Evolutionary conservation across 2,888 invertebrate genomes (phyloP).

Genomic region (Cyrtodaria siliqua): DNA sequence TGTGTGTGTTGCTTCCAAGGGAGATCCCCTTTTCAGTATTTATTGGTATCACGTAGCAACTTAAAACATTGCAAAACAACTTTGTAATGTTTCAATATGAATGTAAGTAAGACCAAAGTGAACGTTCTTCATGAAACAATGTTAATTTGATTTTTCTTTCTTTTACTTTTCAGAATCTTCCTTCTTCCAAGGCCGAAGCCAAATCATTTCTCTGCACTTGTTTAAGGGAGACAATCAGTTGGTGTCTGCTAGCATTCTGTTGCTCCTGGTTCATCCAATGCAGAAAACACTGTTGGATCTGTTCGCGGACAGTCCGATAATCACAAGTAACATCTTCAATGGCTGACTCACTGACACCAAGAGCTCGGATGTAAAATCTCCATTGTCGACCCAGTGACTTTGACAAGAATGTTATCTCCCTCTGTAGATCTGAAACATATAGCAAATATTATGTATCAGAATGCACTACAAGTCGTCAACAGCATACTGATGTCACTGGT

Average conservation of each 20-base stretch:
- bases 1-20: too few species aligned
- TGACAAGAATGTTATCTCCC: slow-evolving; percentile 61
- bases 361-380: slow-evolving; percentile 66
- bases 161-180: slow-evolving; percentile 12
- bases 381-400: slow-evolving; percentile 68
- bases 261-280: slow-evolving; percentile 52
- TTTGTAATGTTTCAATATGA: too few species aligned
- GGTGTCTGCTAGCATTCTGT: slow-evolving; percentile 45
- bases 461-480: too few species aligned
- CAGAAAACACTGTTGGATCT: slow-evolving; percentile 64
- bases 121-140: too few species aligned
- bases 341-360: slow-evolving; percentile 60
- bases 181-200: slow-evolving; percentile 38
- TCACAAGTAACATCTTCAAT: slow-evolving; percentile 61
- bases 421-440: slow-evolving; percentile 60
- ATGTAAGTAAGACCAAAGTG: too few species aligned
- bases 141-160: too few species aligned
- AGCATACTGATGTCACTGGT: too few species aligned
- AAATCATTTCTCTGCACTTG: slow-evolving; percentile 58
- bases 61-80: too few species aligned
- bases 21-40: too few species aligned
- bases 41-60: too few species aligned
- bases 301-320: slow-evolving; percentile 64
- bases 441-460: too few species aligned
- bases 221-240: slow-evolving; percentile 51